Percentiles rank a stretch among this genome's conserved stretches.
phyloP scores from a whole-genome alignment of 1,140 invertebrate genomes.

The Latrodectus geometricus region DNA sequence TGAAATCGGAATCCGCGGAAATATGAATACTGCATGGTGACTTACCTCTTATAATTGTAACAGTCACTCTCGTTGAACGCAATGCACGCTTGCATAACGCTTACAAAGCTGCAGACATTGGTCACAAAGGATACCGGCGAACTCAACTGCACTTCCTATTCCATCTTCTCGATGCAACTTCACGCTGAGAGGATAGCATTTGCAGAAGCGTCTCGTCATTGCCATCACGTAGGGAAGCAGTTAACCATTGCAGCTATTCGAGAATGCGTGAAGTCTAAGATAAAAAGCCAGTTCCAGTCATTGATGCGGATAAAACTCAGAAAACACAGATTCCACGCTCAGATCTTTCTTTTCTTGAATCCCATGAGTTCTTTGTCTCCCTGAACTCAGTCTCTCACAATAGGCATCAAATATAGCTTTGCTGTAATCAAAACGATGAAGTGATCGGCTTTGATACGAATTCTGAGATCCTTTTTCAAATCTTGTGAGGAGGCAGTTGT shows the following conservation, averaged over 20 bases:
- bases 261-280: conserved; percentile 27
- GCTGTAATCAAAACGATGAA: no score
- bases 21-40: no score
- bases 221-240: background rate
- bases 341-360: background rate
- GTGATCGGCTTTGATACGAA: no score
- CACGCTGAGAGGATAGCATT: background rate
- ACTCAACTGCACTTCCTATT: background rate
- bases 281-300: conserved; percentile 13
- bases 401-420: no score
- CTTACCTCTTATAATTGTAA: no score
- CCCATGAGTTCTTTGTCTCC: no score
- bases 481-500: no score
- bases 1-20: no score
- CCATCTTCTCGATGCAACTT: background rate
- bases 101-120: background rate
- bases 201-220: background rate
- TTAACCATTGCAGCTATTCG: background rate
- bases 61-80: background rate
- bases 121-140: background rate
- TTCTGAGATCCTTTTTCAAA: no score
- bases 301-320: conserved; percentile 9
- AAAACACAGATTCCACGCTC: conserved; percentile 1
- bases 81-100: background rate
- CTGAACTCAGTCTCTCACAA: no score